A percentile compares a stretch with the other conserved stretches of the same genome.
phyloP scores from a whole-genome alignment of 2,797 vertebrate genomes.

The Poeciliopsis presidionis region DNA sequence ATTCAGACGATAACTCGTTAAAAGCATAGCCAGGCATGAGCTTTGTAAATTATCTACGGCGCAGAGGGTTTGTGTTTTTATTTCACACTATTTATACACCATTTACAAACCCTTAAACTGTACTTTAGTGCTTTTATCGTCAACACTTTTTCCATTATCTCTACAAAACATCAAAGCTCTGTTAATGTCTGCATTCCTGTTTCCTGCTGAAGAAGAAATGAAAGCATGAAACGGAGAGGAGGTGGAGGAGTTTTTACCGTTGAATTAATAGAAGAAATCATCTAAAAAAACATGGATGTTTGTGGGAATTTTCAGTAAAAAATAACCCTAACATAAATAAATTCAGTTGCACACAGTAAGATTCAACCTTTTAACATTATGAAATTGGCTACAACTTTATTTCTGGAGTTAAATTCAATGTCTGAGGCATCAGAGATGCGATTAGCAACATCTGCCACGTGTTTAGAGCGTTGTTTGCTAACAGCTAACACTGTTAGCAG shows the following conservation, averaged over 20 bases:
- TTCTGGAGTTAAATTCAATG: neutral
- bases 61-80: slow-evolving; percentile 2
- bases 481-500: neutral
- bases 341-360: neutral
- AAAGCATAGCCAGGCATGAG: slow-evolving; percentile 6
- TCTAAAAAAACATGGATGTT: neutral
- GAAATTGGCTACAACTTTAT: neutral
- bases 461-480: neutral
- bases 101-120: neutral
- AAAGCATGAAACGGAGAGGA: neutral
- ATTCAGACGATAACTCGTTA: slow-evolving; percentile 2
- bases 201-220: neutral
- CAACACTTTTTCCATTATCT: neutral
- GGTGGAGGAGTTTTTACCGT: neutral
- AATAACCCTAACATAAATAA: neutral
- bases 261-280: neutral
- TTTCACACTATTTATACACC: slow-evolving; percentile 6
- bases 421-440: neutral
- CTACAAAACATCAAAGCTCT: neutral
- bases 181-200: neutral
- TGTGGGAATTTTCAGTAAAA: neutral
- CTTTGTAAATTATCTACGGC: slow-evolving; percentile 6
- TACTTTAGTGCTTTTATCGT: neutral
- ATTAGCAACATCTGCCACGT: neutral
- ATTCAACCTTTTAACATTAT: neutral